Evolutionary conservation across 37 sponge, comb jelly and placozoan genomes (phyloP).

Genomic region (Haliclona indistincta): DNA sequence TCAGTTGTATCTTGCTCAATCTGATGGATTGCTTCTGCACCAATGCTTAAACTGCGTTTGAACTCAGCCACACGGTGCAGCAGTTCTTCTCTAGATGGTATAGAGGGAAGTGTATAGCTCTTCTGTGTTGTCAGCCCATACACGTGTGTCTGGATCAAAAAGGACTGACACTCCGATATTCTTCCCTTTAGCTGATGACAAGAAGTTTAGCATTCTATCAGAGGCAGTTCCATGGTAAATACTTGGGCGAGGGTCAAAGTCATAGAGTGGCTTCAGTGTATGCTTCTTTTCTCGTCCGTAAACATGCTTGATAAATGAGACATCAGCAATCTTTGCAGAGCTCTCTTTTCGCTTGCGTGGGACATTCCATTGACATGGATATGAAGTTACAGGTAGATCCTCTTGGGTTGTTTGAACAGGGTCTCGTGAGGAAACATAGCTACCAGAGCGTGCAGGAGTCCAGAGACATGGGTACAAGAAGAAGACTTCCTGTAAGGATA

Average conservation of each 20-base stretch:
- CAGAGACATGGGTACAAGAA: slow-evolving; percentile 33
- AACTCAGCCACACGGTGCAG: not conserved
- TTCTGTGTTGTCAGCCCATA: too few relatives aligned
- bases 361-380: slow-evolving; percentile 28
- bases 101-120: too few relatives aligned
- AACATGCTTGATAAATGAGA: slow-evolving; percentile 16
- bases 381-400: slow-evolving; percentile 29
- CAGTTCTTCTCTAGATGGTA: too few relatives aligned
- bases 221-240: slow-evolving; percentile 12
- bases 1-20: slow-evolving; percentile 11
- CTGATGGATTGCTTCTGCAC: not conserved
- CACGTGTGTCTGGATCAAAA: slow-evolving; percentile 9
- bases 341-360: slow-evolving; percentile 23
- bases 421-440: not conserved
- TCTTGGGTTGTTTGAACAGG: not conserved
- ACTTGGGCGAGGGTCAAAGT: slow-evolving; percentile 23
- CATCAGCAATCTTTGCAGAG: slow-evolving; percentile 10
- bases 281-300: slow-evolving; percentile 23
- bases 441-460: slow-evolving; percentile 21
- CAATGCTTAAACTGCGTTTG: too few relatives aligned
- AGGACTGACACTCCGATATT: not conserved
- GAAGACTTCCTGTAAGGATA: slow-evolving; percentile 11
- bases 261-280: not conserved
- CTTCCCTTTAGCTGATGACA: not conserved
- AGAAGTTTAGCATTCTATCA: not conserved